A percentile compares a stretch with the other conserved stretches of the same genome.
These are phyloP conservation scores for Scaptomyza tumidula DNA, from an alignment of 2,888 invertebrate species.

Conservation along the genomic window DNA sequence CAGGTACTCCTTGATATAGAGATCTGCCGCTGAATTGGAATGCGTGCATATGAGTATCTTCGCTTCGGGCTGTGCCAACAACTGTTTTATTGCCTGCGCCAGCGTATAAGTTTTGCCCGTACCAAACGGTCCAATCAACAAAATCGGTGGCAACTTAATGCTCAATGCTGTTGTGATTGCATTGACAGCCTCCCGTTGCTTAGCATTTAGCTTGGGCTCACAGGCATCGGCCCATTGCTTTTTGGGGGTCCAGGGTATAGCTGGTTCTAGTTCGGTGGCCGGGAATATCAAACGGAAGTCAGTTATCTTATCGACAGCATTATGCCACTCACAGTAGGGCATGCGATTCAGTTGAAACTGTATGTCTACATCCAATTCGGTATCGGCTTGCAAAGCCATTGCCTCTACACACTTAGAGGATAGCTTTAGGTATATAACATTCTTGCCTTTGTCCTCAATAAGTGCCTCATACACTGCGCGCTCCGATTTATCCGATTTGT, in stretches of 20 bases:
- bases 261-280: conserved; percentile 87
- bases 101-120: conserved; percentile 94
- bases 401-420: conserved; percentile 88
- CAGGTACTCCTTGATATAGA: conserved; percentile 93
- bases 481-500: conserved; percentile 45
- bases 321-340: conserved; percentile 93
- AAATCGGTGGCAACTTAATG: conserved; percentile 88
- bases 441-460: conserved; percentile 92
- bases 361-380: conserved; percentile 88
- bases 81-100: conserved; percentile 89
- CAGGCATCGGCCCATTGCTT: conserved; percentile 88
- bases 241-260: conserved; percentile 89
- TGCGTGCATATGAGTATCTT: conserved; percentile 93
- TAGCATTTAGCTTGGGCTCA: conserved; percentile 89
- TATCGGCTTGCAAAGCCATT: conserved; percentile 87
- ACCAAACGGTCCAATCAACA: conserved; percentile 93
- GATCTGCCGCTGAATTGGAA: conserved; percentile 94
- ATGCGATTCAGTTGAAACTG: conserved; percentile 92
- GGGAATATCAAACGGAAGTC: conserved; percentile 91
- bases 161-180: conserved; percentile 89
- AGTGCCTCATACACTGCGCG: conserved; percentile 89
- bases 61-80: conserved; percentile 87
- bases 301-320: conserved; percentile 90
- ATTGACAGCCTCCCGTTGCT: conserved; percentile 91
- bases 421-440: conserved; percentile 90